A percentile compares a stretch with the other conserved stretches of the same genome.
Conservation (phyloP, 2,113 vertebrate genomes). For the Mesocricetus auratus region DNA sequence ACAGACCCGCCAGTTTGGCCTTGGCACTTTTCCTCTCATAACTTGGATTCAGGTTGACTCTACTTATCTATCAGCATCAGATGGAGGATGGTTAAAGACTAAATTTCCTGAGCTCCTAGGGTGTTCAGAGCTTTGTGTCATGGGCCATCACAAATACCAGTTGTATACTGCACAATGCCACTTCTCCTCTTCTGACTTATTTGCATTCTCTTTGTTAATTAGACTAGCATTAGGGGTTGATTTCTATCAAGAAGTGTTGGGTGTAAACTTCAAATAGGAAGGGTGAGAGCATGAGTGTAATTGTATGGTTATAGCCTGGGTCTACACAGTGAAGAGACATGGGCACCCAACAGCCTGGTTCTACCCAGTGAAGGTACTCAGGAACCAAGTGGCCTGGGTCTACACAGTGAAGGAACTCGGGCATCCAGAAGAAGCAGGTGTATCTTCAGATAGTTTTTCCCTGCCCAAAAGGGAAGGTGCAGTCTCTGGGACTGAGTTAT, state of each 20-base stretch:
- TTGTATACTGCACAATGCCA: rapidly evolving
- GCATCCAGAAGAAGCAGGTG: rapidly evolving
- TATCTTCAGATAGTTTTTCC: neutral
- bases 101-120: neutral
- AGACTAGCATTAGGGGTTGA: neutral
- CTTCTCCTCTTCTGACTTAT: neutral
- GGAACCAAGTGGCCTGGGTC: neutral
- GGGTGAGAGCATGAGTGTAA: rapidly evolving
- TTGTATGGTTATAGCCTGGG: no score
- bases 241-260: neutral
- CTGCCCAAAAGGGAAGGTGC: neutral
- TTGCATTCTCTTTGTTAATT: neutral
- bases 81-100: rapidly evolving
- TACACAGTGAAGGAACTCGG: no score
- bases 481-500: no score
- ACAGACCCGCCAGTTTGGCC: neutral
- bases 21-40: neutral
- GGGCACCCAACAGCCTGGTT: neutral
- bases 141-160: neutral
- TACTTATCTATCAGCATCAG: neutral
- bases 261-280: neutral
- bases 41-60: neutral
- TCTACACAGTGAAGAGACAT: rapidly evolving
- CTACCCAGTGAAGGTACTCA: neutral
- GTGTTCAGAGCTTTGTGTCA: neutral